Percentiles rank a stretch among this genome's conserved stretches.
phyloP scores from a whole-genome alignment of 2,888 invertebrate genomes.

The Diploptera punctata region DNA sequence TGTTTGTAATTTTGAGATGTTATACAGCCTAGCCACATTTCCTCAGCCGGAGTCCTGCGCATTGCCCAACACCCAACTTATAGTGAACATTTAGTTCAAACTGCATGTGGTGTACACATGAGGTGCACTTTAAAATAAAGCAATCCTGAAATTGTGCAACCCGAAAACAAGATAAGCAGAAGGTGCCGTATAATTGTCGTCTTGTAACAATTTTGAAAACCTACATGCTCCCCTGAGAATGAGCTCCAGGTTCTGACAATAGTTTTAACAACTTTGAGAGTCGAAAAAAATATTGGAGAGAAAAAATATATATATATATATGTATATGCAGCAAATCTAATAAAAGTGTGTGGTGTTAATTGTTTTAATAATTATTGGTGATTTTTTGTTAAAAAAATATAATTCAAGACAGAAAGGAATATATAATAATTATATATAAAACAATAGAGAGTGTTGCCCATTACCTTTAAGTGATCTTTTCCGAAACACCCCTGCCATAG shows the following conservation, averaged over 20 bases:
- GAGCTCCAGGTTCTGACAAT: conserved; percentile 12
- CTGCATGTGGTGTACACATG: conserved; percentile 23
- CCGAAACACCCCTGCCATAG: conserved; percentile 85
- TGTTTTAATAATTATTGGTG: conserved; percentile 35
- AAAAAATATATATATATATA: conserved; percentile 27
- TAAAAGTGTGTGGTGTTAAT: conserved; percentile 43
- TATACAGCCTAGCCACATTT: not conserved
- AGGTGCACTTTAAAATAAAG: conserved; percentile 10
- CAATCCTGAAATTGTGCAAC: conserved; percentile 22
- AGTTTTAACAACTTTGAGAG: conserved; percentile 38
- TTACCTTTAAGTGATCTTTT: conserved; percentile 97
- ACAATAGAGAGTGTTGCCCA: conserved; percentile 49
- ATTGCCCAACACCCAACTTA: conserved; percentile 4
- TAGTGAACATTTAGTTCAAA: conserved; percentile 18
- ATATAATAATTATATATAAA: conserved; percentile 42
- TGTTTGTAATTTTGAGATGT: conserved; percentile 9
- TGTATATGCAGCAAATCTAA: conserved; percentile 36
- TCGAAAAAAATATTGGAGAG: not conserved
- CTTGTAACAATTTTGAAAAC: not conserved
- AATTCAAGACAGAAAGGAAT: conserved; percentile 45
- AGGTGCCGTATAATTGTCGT: conserved; percentile 4
- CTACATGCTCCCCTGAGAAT: conserved; percentile 18
- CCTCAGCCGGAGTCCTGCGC: not conserved
- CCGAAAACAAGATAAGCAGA: conserved; percentile 22
- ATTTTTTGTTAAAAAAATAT: conserved; percentile 36